Conservation (phyloP, 92 coral and sea anemone species). For the Palythoa grandiflora region DNA sequence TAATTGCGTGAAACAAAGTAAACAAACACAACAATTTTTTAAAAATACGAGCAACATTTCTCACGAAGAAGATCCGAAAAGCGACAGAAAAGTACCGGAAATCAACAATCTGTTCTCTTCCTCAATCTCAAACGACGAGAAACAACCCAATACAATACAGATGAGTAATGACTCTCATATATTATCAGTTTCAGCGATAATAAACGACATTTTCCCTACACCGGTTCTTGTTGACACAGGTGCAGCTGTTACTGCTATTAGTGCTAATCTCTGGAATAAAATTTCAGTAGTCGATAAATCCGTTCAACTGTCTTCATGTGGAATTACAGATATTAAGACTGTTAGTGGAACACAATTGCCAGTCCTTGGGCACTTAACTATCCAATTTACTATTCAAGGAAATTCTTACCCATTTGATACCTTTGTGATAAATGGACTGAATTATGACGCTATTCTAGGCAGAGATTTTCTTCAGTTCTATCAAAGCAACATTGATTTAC, state of each 20-base stretch:
- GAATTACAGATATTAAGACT: background rate
- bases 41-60: background rate
- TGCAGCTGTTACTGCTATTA: slow-evolving; percentile 33
- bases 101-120: slow-evolving; percentile 5
- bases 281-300: background rate
- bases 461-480: slow-evolving; percentile 48
- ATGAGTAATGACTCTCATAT: background rate
- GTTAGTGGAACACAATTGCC: slow-evolving; percentile 48
- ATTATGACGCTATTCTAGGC: slow-evolving; percentile 42
- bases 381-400: slow-evolving; percentile 14
- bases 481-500: slow-evolving; percentile 6
- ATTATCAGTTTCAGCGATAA: slow-evolving; percentile 1
- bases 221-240: slow-evolving; percentile 44
- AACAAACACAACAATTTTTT: background rate
- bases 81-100: background rate
- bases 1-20: background rate
- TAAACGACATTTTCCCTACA: slow-evolving; percentile 13
- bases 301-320: background rate
- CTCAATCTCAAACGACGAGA: background rate
- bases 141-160: background rate
- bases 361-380: slow-evolving; percentile 18
- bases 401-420: slow-evolving; percentile 37
- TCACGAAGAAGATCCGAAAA: background rate
- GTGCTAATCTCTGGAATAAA: background rate
- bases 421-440: slow-evolving; percentile 42